Conservation (phyloP, 1,140 invertebrate species). For the Achatina immaculata region DNA sequence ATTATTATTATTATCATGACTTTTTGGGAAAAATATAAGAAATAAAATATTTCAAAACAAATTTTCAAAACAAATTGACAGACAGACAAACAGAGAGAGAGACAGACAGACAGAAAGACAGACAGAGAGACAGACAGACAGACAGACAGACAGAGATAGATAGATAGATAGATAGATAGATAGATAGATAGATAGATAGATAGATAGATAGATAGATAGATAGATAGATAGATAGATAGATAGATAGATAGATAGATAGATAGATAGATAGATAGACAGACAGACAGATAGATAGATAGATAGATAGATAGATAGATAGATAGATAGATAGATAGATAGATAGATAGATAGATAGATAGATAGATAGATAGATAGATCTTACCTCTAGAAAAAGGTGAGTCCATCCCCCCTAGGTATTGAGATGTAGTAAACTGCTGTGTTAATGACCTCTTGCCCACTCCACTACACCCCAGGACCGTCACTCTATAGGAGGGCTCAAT, state of each 20-base stretch:
- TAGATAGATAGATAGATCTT: conserved; percentile 45
- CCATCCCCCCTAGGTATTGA: conserved; percentile 93
- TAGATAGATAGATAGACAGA: too few relatives aligned
- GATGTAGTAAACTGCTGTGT: conserved; percentile 94
- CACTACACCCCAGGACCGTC: conserved; percentile 85
- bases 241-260: too few relatives aligned
- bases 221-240: too few relatives aligned
- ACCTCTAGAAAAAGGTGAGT: conserved; percentile 74
- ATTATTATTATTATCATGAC: too few relatives aligned
- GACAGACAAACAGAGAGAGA: too few relatives aligned
- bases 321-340: neutral
- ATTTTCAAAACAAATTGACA: too few relatives aligned
- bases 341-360: neutral
- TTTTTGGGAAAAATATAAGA: too few relatives aligned
- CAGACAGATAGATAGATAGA: too few relatives aligned
- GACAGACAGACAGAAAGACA: too few relatives aligned
- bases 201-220: neutral
- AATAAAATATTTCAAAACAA: too few relatives aligned
- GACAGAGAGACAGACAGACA: neutral
- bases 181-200: neutral
- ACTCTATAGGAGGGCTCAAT: conserved; percentile 77
- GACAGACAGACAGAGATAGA: neutral
- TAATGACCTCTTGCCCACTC: conserved; percentile 89
- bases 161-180: neutral
- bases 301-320: too few relatives aligned